Percentiles rank a stretch among this genome's conserved stretches.
Evolutionary conservation across 2,113 vertebrate genomes (phyloP).

Genomic region (Seriola quinqueradiata): DNA sequence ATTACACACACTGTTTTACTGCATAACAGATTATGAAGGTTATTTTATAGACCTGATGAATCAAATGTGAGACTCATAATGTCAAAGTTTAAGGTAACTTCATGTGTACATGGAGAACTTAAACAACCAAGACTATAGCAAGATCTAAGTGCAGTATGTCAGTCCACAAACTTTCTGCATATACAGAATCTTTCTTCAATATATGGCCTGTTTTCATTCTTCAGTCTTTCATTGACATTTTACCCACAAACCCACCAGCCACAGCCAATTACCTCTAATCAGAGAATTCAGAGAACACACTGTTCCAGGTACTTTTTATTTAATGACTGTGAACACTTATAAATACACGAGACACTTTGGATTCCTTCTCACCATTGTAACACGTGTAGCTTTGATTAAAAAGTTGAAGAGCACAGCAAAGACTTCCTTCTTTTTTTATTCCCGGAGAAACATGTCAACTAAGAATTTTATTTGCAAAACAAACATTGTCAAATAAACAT

Average conservation of each 20-base stretch:
- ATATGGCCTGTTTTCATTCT: too few species aligned
- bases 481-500: background rate
- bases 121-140: too few species aligned
- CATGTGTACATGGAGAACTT: too few species aligned
- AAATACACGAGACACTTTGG: conserved; percentile 13
- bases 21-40: background rate
- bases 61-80: too few species aligned
- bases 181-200: background rate
- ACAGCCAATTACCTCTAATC: background rate
- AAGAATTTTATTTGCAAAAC: background rate
- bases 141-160: background rate
- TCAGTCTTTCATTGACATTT: background rate
- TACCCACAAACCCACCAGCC: background rate
- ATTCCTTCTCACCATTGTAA: background rate
- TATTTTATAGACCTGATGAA: background rate
- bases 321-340: conserved; percentile 9
- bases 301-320: conserved; percentile 32
- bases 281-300: conserved; percentile 10
- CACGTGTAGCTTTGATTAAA: conserved; percentile 14
- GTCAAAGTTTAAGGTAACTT: too few species aligned
- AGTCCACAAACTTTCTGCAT: background rate
- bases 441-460: background rate
- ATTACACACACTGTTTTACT: background rate
- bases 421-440: background rate
- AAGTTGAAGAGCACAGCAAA: background rate